These are phyloP conservation scores for Plecturocebus donacophilus DNA, from an alignment of 2,113 vertebrate species.

Conservation along the genomic window DNA sequence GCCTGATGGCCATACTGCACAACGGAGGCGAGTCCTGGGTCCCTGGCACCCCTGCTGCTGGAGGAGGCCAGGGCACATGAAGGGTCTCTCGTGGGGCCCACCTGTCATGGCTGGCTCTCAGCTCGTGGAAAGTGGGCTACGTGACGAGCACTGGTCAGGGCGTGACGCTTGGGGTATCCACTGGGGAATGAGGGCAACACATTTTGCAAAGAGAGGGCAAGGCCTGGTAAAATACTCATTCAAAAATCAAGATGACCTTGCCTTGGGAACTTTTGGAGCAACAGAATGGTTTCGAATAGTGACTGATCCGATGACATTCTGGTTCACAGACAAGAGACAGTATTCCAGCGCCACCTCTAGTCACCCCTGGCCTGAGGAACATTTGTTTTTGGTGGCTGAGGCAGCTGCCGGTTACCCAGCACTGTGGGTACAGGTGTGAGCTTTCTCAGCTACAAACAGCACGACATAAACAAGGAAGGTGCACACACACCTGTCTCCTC, in stretches of 20 bases:
- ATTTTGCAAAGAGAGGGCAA: background rate
- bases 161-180: fast-evolving
- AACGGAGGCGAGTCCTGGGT: fast-evolving
- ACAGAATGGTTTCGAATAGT: too few species aligned
- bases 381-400: background rate
- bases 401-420: too few species aligned
- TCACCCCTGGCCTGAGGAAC: background rate
- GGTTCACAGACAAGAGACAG: background rate
- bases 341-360: background rate
- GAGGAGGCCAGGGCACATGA: fast-evolving
- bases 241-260: background rate
- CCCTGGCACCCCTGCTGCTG: fast-evolving
- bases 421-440: fast-evolving
- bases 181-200: fast-evolving
- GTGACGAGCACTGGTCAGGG: fast-evolving
- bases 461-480: background rate
- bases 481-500: background rate
- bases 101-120: fast-evolving
- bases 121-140: background rate
- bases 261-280: background rate
- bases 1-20: background rate
- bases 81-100: fast-evolving
- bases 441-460: background rate
- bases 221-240: background rate
- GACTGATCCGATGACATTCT: background rate